Evolutionary conservation across 2,888 invertebrate genomes (phyloP).

Genomic region (Magallana nippona): DNA sequence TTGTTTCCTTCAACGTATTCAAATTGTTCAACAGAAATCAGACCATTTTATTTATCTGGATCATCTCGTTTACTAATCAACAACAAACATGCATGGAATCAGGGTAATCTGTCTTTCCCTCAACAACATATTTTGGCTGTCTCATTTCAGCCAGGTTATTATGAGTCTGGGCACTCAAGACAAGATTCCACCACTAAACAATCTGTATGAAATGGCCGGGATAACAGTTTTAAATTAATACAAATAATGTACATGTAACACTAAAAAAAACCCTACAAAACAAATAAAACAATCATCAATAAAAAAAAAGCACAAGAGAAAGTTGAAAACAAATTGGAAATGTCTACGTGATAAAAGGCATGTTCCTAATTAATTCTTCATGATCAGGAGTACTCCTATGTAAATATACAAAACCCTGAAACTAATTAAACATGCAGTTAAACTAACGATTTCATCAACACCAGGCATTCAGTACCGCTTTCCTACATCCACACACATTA

Average conservation of each 20-base stretch:
- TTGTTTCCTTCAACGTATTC: no score
- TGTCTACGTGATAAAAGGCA: background rate
- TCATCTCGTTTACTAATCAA: no score
- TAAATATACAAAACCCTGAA: background rate
- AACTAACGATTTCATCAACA: background rate
- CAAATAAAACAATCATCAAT: no score
- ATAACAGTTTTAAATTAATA: no score
- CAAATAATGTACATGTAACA: no score
- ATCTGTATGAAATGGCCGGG: no score
- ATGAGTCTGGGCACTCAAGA: background rate
- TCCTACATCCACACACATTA: no score
- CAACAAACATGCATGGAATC: background rate
- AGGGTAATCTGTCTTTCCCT: background rate
- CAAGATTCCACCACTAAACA: background rate
- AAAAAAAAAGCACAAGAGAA: no score
- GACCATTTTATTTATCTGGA: no score
- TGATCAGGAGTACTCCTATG: background rate
- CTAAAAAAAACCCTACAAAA: no score
- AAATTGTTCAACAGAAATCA: no score
- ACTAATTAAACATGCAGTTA: background rate
- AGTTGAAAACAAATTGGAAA: background rate
- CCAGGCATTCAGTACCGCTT: background rate
- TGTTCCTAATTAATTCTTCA: conserved; percentile 5
- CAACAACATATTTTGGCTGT: background rate
- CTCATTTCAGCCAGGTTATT: background rate